These are phyloP conservation scores for Oligia latruncula DNA, from an alignment of 2,888 invertebrate species.

Conservation along the genomic window DNA sequence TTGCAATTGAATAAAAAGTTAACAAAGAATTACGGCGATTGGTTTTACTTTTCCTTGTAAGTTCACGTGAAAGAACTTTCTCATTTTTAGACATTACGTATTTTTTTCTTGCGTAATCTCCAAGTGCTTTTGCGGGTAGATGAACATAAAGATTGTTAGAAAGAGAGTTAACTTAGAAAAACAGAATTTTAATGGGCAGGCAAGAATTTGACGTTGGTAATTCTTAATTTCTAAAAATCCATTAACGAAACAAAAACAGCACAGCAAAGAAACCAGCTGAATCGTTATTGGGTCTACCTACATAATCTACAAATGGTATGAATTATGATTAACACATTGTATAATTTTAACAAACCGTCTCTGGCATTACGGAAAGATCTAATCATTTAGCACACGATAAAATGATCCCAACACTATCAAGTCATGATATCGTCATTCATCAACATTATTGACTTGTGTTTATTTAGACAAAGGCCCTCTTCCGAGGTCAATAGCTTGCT, in stretches of 20 bases:
- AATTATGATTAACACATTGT: neutral
- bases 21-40: conserved; percentile 52
- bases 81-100: conserved; percentile 15
- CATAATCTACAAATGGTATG: neutral
- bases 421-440: conserved; percentile 5
- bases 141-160: neutral
- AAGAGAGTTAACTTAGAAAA: neutral
- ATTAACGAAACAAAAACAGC: neutral
- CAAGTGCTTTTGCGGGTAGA: conserved; percentile 37
- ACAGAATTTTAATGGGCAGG: neutral
- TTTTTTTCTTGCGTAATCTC: conserved; percentile 18
- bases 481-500: conserved; percentile 53
- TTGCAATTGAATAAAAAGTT: conserved; percentile 47
- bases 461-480: conserved; percentile 32
- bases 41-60: conserved; percentile 49
- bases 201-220: neutral
- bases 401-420: conserved; percentile 3
- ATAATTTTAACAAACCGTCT: neutral
- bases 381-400: neutral
- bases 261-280: neutral
- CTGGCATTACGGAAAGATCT: neutral
- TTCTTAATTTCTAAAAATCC: conserved; percentile 3
- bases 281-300: neutral
- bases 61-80: conserved; percentile 47
- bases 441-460: conserved; percentile 27